These are phyloP conservation scores for Pangasianodon gigas DNA, from an alignment of 2,113 vertebrate genomes.

Conservation along the genomic window DNA sequence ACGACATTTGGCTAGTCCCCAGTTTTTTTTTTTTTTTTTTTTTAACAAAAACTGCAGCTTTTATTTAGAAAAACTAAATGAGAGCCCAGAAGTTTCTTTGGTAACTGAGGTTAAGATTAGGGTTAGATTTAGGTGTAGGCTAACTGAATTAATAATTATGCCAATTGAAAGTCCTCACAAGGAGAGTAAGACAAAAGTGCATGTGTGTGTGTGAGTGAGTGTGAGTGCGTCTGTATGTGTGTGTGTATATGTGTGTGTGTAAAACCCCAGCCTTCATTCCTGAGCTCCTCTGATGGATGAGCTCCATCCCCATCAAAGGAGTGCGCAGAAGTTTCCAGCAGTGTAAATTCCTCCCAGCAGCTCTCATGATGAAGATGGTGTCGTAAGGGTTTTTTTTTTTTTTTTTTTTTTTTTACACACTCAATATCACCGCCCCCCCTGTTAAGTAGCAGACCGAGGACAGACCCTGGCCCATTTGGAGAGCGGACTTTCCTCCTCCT, in stretches of 20 bases:
- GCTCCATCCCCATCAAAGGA: conserved; percentile 89
- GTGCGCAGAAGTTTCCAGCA: conserved; percentile 84
- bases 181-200: not conserved
- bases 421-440: conserved; percentile 84
- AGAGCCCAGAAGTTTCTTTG: not conserved
- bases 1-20: not conserved
- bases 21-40: not conserved
- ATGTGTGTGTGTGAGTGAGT: conserved; percentile 28
- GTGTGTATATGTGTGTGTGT: conserved; percentile 21
- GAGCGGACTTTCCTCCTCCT: conserved; percentile 66
- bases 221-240: not conserved
- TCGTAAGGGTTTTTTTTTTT: conserved; percentile 77
- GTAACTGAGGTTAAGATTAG: not conserved
- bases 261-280: conserved; percentile 49
- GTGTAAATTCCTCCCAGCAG: conserved; percentile 72
- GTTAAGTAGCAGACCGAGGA: conserved; percentile 87
- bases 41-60: not conserved
- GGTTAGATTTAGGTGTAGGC: not conserved
- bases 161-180: not conserved
- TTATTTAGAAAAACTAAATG: not conserved
- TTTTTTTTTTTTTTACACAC: conserved; percentile 53
- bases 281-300: conserved; percentile 49
- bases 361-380: conserved; percentile 76
- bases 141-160: not conserved
- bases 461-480: conserved; percentile 85